Conservation (phyloP, 2,797 vertebrate species). For the Anas georgica region DNA sequence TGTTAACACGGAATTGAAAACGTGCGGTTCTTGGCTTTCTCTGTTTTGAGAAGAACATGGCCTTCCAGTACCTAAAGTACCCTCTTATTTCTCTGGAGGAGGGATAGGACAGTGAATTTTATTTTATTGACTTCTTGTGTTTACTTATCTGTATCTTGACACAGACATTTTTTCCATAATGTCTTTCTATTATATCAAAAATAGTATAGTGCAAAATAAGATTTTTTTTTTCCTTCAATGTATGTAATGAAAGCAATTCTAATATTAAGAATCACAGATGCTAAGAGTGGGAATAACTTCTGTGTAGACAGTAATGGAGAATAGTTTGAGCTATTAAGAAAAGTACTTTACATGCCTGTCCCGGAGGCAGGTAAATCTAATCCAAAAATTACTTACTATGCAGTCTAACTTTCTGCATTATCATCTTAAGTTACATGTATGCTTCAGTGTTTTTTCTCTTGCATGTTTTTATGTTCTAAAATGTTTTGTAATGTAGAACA, state of each 20-base stretch:
- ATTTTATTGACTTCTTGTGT: background rate
- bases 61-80: background rate
- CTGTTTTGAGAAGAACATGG: background rate
- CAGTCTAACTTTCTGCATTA: background rate
- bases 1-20: background rate
- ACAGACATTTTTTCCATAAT: no score
- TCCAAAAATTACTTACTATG: background rate
- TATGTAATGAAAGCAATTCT: background rate
- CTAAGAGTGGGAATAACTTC: background rate
- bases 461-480: background rate
- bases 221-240: background rate
- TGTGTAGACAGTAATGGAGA: background rate
- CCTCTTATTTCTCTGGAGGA: rapidly evolving
- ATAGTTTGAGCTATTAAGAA: background rate
- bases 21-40: background rate
- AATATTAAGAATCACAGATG: background rate
- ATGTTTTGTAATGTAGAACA: background rate
- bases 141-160: rapidly evolving
- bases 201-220: background rate
- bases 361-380: background rate
- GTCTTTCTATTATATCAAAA: background rate
- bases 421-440: background rate
- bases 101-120: background rate
- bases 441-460: background rate
- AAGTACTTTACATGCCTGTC: background rate